Percentiles rank a stretch among this genome's conserved stretches.
Evolutionary conservation across 2,113 vertebrate species (phyloP).

Genomic region (Hemibagrus wyckioides): DNA sequence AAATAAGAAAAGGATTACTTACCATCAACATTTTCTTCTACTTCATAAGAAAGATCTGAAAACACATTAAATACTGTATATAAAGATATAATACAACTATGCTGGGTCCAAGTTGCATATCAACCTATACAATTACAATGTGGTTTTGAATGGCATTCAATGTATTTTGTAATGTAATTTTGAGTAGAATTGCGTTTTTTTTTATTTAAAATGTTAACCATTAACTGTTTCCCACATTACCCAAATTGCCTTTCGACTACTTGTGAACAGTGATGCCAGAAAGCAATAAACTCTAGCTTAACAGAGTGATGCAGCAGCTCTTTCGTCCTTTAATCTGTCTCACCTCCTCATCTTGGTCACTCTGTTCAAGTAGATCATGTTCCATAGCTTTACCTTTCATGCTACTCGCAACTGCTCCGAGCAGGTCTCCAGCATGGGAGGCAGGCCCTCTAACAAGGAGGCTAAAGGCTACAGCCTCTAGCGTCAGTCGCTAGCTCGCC

Average conservation of each 20-base stretch:
- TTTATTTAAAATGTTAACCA: background rate
- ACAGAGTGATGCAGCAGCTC: background rate
- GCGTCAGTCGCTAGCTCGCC: no score
- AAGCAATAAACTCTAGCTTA: background rate
- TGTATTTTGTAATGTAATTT: background rate
- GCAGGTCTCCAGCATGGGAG: no score
- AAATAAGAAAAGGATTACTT: slow-evolving; percentile 56
- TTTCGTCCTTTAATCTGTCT: background rate
- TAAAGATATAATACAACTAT: background rate
- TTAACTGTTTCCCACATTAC: background rate
- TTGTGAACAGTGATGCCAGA: background rate
- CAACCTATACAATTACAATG: background rate
- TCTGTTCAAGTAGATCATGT: background rate
- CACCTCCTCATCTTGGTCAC: background rate
- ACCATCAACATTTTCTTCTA: slow-evolving; percentile 81
- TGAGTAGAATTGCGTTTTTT: background rate
- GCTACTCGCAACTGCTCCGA: no score
- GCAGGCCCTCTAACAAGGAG: no score
- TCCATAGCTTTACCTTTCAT: background rate
- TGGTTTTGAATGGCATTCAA: background rate
- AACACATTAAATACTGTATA: slow-evolving; percentile 39
- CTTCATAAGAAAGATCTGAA: slow-evolving; percentile 78
- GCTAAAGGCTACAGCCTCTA: no score
- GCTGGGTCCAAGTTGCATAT: background rate
- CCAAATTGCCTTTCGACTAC: background rate